These are phyloP conservation scores for Chitala chitala DNA, from an alignment of 2,113 vertebrate species.

Conservation along the genomic window DNA sequence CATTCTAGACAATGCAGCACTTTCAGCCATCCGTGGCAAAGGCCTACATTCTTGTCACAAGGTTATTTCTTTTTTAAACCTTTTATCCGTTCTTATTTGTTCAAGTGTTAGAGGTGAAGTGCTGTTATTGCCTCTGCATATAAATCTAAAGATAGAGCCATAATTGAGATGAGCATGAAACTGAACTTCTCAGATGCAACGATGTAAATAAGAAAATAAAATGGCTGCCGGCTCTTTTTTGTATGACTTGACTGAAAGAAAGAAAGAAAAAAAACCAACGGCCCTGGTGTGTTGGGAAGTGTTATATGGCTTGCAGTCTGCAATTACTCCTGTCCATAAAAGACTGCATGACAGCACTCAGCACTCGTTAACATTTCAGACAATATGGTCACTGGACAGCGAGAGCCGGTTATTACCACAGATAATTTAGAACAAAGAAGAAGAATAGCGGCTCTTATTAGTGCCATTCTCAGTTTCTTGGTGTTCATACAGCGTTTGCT, in stretches of 20 bases:
- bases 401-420: not conserved
- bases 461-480: too few species aligned
- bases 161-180: too few species aligned
- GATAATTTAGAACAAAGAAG: not conserved
- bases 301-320: not conserved
- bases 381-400: not conserved
- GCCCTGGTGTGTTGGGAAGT: too few species aligned
- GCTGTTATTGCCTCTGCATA: constrained; percentile 3
- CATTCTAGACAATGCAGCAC: too few species aligned
- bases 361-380: not conserved
- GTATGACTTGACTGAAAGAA: not conserved
- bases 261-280: too few species aligned
- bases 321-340: not conserved
- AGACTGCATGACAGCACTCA: too few species aligned
- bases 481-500: not conserved
- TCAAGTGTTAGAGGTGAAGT: not conserved
- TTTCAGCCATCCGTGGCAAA: not conserved
- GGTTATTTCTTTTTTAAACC: not conserved
- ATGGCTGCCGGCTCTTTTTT: not conserved
- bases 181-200: not conserved
- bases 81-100: constrained; percentile 6
- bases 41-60: constrained; percentile 9
- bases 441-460: not conserved
- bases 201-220: not conserved
- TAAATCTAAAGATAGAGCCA: not conserved